phyloP scores from a whole-genome alignment of 2,797 vertebrate genomes.

The Hafferia zeledoni region DNA sequence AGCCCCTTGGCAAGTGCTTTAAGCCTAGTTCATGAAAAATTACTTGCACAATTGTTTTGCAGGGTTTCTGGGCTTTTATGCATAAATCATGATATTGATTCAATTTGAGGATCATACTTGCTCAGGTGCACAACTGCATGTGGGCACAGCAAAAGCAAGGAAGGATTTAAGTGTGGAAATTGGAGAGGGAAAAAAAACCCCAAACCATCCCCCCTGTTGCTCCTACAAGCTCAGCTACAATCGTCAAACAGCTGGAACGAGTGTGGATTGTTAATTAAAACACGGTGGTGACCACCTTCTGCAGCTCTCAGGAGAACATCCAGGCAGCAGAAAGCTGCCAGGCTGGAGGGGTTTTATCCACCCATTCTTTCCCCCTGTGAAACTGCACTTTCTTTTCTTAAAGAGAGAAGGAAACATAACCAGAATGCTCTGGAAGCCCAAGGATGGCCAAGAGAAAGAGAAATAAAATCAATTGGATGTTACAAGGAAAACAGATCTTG shows the following conservation, averaged over 20 bases:
- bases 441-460: not conserved
- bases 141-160: not conserved
- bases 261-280: not conserved
- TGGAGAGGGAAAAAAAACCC: not conserved
- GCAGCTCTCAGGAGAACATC: not conserved
- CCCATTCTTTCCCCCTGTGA: not conserved
- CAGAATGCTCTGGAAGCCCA: not conserved
- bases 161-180: slow-evolving; percentile 1
- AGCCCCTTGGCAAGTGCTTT: slow-evolving; percentile 71
- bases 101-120: slow-evolving; percentile 16
- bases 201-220: not conserved
- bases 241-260: not conserved
- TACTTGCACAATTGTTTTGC: slow-evolving; percentile 53
- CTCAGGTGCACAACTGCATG: slow-evolving; percentile 51
- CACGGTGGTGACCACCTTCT: not conserved
- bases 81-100: slow-evolving; percentile 67
- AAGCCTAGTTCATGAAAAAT: slow-evolving; percentile 70
- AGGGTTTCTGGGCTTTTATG: slow-evolving; percentile 52
- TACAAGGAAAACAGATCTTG: not conserved
- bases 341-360: not conserved
- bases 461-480: not conserved
- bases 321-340: slow-evolving; percentile 9
- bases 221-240: not conserved
- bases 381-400: not conserved
- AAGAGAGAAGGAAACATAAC: not conserved